Evolutionary conservation across 2,113 vertebrate species (phyloP).

Genomic region (Solenodon paradoxus): DNA sequence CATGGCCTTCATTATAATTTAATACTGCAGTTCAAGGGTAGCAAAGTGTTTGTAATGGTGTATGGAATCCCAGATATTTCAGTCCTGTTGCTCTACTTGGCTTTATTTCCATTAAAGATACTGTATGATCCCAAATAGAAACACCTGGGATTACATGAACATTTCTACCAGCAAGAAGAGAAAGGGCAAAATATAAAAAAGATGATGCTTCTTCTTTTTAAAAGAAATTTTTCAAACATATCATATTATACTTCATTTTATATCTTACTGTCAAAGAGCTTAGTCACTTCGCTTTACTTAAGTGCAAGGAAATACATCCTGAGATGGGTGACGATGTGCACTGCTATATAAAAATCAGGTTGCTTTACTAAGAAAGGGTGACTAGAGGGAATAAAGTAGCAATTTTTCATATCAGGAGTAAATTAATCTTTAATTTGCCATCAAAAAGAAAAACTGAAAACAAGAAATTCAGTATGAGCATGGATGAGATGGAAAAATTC

Average conservation of each 20-base stretch:
- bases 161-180: not conserved
- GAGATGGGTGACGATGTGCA: not conserved
- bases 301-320: not conserved
- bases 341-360: not conserved
- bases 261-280: not conserved
- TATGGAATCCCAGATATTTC: not conserved
- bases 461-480: not conserved
- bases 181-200: not conserved
- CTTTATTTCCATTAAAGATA: not conserved
- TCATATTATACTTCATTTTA: not conserved
- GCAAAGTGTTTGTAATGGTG: not conserved
- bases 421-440: conserved; percentile 24
- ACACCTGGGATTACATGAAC: not conserved
- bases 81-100: not conserved
- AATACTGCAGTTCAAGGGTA: not conserved
- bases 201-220: not conserved
- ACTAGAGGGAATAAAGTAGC: not conserved
- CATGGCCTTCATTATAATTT: not conserved
- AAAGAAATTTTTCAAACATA: not conserved
- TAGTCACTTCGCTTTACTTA: not conserved
- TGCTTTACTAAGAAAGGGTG: not conserved
- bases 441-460: not conserved
- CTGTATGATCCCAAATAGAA: not conserved
- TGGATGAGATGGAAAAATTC: not conserved
- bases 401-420: not conserved